These are phyloP conservation scores for Diplodus sargus DNA, from an alignment of 2,797 vertebrate genomes.

Conservation along the genomic window DNA sequence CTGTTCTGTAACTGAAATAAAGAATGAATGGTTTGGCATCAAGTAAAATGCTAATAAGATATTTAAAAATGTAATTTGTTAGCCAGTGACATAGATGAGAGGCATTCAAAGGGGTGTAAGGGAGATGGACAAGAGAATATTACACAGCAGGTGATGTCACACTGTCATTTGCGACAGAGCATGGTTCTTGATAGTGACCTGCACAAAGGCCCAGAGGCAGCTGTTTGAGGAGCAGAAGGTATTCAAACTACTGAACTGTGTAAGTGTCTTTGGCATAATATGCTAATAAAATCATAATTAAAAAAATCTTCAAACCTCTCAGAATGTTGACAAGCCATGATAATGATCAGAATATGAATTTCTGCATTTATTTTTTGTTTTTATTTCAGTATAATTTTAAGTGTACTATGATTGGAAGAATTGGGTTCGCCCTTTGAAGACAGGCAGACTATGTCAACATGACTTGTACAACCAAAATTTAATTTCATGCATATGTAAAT, in stretches of 20 bases:
- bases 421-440: neutral
- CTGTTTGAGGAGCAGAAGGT: neutral
- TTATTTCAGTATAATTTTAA: neutral
- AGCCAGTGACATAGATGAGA: neutral
- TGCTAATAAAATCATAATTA: neutral
- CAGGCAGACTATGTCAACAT: neutral
- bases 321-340: neutral
- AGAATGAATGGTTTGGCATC: neutral
- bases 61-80: neutral
- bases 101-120: neutral
- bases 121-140: neutral
- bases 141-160: conserved; percentile 3
- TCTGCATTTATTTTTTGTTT: neutral
- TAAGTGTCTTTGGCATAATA: neutral
- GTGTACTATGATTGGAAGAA: neutral
- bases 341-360: neutral
- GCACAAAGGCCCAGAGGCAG: neutral
- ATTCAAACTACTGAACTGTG: neutral
- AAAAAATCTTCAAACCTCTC: neutral
- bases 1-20: neutral
- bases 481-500: neutral
- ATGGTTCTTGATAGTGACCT: neutral
- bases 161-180: neutral
- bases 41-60: neutral
- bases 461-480: neutral